phyloP scores from a whole-genome alignment of 2,888 invertebrate genomes.

The Temnothorax rugatulus region DNA sequence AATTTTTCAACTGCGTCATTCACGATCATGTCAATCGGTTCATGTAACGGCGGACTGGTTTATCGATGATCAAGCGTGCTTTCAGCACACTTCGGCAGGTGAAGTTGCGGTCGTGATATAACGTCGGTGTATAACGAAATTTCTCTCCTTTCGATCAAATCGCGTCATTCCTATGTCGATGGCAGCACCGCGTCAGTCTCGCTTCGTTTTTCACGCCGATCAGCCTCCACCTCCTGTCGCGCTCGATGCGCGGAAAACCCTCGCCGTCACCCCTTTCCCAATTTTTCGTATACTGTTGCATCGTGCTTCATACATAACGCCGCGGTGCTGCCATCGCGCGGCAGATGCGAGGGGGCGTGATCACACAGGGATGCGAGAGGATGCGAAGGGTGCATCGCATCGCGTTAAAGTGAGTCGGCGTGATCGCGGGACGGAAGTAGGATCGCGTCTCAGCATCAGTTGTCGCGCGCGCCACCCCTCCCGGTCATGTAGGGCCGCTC shows the following conservation, averaged over 20 bases:
- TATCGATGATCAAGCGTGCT: not conserved
- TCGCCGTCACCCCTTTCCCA: constrained; percentile 12
- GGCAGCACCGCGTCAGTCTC: not conserved
- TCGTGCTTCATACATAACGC: not conserved
- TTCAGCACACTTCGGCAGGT: not conserved
- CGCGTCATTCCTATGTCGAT: not conserved
- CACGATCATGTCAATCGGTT: not conserved
- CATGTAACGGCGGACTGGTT: not conserved
- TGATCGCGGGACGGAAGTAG: constrained; percentile 71
- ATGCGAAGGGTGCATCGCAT: constrained; percentile 40
- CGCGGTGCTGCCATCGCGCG: constrained; percentile 49
- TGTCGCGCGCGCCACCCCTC: constrained; percentile 54
- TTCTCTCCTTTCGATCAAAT: not conserved
- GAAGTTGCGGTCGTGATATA: not conserved
- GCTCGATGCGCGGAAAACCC: not conserved
- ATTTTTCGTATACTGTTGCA: constrained; percentile 23
- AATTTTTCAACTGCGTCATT: not conserved
- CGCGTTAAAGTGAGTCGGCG: constrained; percentile 71
- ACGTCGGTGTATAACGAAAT: not conserved
- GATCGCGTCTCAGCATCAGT: constrained; percentile 72
- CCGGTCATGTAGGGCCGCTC: not conserved
- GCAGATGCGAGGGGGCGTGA: constrained; percentile 25
- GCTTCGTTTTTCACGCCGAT: not conserved
- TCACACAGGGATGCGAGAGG: constrained; percentile 12
- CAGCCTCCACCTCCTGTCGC: not conserved